These are phyloP conservation scores for Pseudococcus longispinus DNA, from an alignment of 2,888 invertebrate genomes.

Conservation along the genomic window DNA sequence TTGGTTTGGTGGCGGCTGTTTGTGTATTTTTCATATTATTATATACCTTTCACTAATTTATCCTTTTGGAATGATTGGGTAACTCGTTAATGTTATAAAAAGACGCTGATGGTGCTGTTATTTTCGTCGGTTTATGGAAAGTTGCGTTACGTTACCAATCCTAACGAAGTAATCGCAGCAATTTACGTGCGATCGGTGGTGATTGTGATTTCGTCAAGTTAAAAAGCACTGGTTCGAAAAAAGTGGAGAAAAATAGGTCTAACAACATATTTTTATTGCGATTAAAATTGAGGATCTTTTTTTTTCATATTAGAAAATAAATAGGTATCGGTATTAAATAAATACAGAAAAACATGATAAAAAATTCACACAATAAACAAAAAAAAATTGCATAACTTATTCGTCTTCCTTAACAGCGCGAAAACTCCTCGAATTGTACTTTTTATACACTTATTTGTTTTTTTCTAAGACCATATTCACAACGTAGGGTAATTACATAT, in stretches of 20 bases:
- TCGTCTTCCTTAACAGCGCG: slow-evolving; percentile 32
- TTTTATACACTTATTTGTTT: not conserved
- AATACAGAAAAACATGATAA: slow-evolving; percentile 14
- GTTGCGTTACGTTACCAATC: not conserved
- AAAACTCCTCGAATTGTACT: slow-evolving; percentile 6
- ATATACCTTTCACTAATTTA: slow-evolving; percentile 75
- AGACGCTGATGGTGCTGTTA: not conserved
- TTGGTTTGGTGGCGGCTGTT: slow-evolving; percentile 85
- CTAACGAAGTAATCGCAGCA: not conserved
- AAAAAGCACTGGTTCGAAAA: not conserved
- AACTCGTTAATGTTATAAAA: slow-evolving; percentile 60
- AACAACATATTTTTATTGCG: slow-evolving; percentile 28
- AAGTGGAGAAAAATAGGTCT: not conserved
- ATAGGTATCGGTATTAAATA: not conserved
- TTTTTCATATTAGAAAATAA: not conserved
- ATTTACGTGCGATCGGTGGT: not conserved
- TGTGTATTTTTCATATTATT: slow-evolving; percentile 87
- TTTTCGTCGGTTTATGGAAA: not conserved
- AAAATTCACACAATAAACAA: slow-evolving; percentile 34
- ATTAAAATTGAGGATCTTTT: slow-evolving; percentile 20
- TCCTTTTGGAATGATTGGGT: not conserved
- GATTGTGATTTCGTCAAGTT: not conserved
- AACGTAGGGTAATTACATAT: slow-evolving; percentile 21
- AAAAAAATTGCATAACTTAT: slow-evolving; percentile 3
- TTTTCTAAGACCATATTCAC: slow-evolving; percentile 17